phyloP scores from a whole-genome alignment of 2,888 invertebrate genomes.

The Iphiclides podalirius region DNA sequence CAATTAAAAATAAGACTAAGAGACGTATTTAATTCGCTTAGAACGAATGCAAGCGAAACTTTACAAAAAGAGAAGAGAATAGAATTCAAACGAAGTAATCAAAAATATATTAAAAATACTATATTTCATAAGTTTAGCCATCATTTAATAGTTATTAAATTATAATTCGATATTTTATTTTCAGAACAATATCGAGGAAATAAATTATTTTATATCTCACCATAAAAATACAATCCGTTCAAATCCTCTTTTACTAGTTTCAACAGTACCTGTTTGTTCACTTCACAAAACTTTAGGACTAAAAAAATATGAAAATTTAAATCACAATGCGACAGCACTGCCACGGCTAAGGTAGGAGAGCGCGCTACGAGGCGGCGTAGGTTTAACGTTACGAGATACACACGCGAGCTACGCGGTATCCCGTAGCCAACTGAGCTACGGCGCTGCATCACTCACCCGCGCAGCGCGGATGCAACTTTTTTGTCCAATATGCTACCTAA shows the following conservation, averaged over 20 bases:
- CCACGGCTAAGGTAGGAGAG: conserved; percentile 4
- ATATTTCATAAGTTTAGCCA: no score
- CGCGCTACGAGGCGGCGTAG: conserved; percentile 25
- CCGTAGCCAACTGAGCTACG: conserved; percentile 52
- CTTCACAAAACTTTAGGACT: conserved; percentile 22
- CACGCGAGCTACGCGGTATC: conserved; percentile 40
- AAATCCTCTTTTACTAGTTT: not conserved
- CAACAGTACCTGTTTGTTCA: not conserved
- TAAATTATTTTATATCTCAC: conserved; percentile 5
- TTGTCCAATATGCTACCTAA: conserved; percentile 36
- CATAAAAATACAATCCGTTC: conserved; percentile 11
- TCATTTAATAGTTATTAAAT: no score
- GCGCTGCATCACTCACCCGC: conserved; percentile 41
- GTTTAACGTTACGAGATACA: conserved; percentile 21
- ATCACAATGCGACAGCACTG: conserved; percentile 20
- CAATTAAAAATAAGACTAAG: no score
- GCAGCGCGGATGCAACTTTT: conserved; percentile 38
- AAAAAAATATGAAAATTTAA: conserved; percentile 13
- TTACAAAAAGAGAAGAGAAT: no score
- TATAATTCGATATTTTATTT: no score
- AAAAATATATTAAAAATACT: no score
- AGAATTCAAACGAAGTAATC: no score
- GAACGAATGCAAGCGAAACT: no score
- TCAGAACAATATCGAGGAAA: no score
- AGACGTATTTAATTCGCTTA: no score